Evolutionary conservation across 2,888 invertebrate genomes (phyloP).

Genomic region (Cantharis lateralis): DNA sequence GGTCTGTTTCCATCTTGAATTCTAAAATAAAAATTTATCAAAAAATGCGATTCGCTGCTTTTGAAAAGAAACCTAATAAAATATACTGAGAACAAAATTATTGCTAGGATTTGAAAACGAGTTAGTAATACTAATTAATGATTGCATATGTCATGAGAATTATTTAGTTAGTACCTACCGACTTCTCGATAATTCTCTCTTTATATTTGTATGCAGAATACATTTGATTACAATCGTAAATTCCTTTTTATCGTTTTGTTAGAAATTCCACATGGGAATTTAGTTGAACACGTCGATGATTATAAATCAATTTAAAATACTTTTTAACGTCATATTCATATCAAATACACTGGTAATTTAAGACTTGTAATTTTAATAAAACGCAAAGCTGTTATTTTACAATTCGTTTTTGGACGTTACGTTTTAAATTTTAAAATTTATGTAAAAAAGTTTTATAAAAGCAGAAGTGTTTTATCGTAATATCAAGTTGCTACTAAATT

Average conservation of each 20-base stretch:
- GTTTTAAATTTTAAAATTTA: background rate
- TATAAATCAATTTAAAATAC: background rate
- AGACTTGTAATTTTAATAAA: background rate
- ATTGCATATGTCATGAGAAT: conserved; percentile 15
- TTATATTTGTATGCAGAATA: conserved; percentile 8
- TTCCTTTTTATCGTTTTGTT: conserved; percentile 10
- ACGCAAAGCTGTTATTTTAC: background rate
- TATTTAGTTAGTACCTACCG: background rate
- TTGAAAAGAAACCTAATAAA: background rate
- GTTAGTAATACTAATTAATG: conserved; percentile 9
- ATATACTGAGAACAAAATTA: background rate
- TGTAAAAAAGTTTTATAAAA: background rate
- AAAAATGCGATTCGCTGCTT: background rate
- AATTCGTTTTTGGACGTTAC: background rate
- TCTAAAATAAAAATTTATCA: background rate
- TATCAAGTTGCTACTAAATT: background rate
- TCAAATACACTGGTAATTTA: background rate
- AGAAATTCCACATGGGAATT: conserved; percentile 1
- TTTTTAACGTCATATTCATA: background rate
- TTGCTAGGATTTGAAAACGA: background rate
- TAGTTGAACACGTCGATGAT: background rate
- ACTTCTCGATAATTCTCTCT: conserved; percentile 1
- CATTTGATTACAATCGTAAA: conserved; percentile 10
- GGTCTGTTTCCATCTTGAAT: background rate
- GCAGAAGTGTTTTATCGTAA: background rate